Evolutionary conservation across 2,797 vertebrate species (phyloP).

Genomic region (Acipenser oxyrinchus): DNA sequence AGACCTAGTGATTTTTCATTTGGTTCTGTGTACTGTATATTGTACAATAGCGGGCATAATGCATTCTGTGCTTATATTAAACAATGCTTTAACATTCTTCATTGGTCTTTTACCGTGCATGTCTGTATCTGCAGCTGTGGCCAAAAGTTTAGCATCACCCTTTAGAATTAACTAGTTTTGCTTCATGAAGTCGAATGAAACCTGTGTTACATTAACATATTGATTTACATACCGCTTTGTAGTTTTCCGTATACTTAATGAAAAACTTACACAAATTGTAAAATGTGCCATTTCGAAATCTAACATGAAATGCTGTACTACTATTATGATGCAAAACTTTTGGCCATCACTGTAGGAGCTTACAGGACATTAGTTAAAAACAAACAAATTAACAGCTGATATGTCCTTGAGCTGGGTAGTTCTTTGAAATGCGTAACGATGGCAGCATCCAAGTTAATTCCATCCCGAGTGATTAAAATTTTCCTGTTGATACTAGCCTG

Average conservation of each 20-base stretch:
- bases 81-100: neutral
- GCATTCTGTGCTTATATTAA: neutral
- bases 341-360: too few relatives aligned
- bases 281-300: too few relatives aligned
- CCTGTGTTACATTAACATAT: too few relatives aligned
- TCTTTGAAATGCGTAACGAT: neutral
- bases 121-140: neutral
- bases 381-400: neutral
- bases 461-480: conserved; percentile 3
- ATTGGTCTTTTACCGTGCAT: neutral
- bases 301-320: too few relatives aligned
- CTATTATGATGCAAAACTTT: too few relatives aligned
- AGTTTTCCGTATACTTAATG: too few relatives aligned
- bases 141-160: too few relatives aligned
- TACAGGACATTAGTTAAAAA: neutral
- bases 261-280: too few relatives aligned
- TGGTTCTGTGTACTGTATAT: neutral
- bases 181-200: too few relatives aligned
- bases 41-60: neutral
- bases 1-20: neutral
- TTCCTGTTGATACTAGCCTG: conserved; percentile 13
- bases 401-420: neutral
- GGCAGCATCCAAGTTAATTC: neutral
- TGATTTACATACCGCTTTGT: too few relatives aligned
- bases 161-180: too few relatives aligned